Evolutionary conservation across 2,113 vertebrate species (phyloP), one percentile per base, ranked within the genome.

Genomic region (Hemichromis elongatus): DNA sequence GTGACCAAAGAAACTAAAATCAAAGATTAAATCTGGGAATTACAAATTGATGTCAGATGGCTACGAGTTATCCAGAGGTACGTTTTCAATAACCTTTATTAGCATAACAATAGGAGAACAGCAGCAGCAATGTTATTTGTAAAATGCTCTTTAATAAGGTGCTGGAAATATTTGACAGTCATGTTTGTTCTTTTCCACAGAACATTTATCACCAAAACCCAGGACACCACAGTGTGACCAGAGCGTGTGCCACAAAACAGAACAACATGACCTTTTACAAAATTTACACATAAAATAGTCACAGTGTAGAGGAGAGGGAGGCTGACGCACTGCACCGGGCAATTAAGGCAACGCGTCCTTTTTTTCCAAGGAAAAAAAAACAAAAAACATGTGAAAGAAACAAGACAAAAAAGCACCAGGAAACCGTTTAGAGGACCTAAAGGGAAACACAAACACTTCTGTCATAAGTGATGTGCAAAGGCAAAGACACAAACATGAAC

Each of bases 101-200:
- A 47, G 11, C 26, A 16, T 24, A 59, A 82, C 33, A 35, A 70
- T 5, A 79, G 19, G 14, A 56, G 11, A 55, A 81, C 35, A 61
- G 12, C 42, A 79, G 50, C 24, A 2, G 6, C 24, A 2, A 5
- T 3, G 4, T 50, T 90, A 75, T 79, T 90, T 79, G 68, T 57
- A 92, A 90, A 92, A 89, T 45, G 35, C 84, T 92, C 87, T 96
- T 95, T 94, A 95, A 94, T 95, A 96, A 96, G 94, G 96, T 96
- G 94, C 95, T 93, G 89, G 89, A 94, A 93, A 93, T 90, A 86
- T 52, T 83, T 50, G 85, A 93, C 88, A 91, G 84, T 87, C 86
- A 77, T 80, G 88, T 70, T 90, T 80, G 37, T 88, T 81, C 73
- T 50, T 89, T 84, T 73, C 30, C 82, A 87, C 77, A 90, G 54